Evolutionary conservation across 2,888 invertebrate genomes (phyloP).

Genomic region (Siphonodentalium dalli): DNA sequence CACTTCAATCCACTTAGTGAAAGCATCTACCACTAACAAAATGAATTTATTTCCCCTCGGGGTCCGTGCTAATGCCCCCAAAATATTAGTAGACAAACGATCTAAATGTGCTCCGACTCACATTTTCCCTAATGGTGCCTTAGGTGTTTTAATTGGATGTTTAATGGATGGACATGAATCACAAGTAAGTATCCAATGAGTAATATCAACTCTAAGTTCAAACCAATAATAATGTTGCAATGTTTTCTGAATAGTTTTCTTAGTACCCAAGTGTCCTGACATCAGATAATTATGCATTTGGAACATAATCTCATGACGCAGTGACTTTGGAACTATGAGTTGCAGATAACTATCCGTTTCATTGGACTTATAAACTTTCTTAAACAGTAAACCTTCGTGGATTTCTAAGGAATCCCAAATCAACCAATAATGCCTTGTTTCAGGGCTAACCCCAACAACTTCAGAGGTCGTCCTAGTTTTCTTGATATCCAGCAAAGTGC

Average conservation of each 20-base stretch:
- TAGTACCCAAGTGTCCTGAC: conserved; percentile 12
- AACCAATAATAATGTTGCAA: conserved; percentile 18
- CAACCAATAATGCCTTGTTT: conserved; percentile 12
- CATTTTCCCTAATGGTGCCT: conserved; percentile 70
- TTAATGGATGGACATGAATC: conserved; percentile 18
- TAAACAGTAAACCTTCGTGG: not conserved
- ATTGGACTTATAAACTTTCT: conserved; percentile 6
- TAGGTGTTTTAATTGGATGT: conserved; percentile 1
- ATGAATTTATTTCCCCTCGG: conserved; percentile 17
- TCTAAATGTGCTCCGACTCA: conserved; percentile 73
- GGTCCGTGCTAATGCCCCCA: conserved; percentile 21
- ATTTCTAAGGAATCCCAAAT: conserved; percentile 6
- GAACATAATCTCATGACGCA: conserved; percentile 4
- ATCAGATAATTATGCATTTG: conserved; percentile 11
- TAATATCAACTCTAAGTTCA: too few species aligned
- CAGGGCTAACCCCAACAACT: conserved; percentile 12
- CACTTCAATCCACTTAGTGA: too few species aligned
- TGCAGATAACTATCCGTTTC: not conserved
- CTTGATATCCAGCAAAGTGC: too few species aligned
- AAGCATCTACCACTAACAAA: conserved; percentile 20
- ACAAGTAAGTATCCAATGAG: conserved; percentile 6
- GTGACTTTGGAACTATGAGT: not conserved
- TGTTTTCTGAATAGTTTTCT: conserved; percentile 12
- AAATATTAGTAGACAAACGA: conserved; percentile 13
- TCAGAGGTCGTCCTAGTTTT: too few species aligned